Percentiles rank a stretch among this genome's conserved stretches.
phyloP scores from a whole-genome alignment of 2,113 vertebrate species.

The Myotis davidii region DNA sequence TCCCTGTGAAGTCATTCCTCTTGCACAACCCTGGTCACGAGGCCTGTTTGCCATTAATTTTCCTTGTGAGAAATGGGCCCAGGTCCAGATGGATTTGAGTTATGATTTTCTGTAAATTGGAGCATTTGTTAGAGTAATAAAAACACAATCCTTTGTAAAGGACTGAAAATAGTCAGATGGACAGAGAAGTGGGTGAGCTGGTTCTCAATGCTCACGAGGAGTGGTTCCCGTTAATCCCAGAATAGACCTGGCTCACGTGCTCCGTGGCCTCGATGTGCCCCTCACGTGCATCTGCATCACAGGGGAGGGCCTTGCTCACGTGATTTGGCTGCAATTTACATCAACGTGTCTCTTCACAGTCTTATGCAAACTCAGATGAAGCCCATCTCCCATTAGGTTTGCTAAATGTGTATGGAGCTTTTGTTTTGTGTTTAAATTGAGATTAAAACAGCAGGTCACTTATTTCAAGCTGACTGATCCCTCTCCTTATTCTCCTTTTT shows the following conservation, averaged over 20 bases:
- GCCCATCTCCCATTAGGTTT: not conserved
- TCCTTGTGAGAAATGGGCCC: not conserved
- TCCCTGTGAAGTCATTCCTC: not conserved
- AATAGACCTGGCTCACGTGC: not conserved
- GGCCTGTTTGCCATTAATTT: not conserved
- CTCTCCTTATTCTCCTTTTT: rapidly evolving
- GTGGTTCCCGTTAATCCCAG: not conserved
- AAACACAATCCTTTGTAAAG: not conserved
- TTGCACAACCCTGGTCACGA: not conserved
- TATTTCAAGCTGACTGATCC: rapidly evolving
- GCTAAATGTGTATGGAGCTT: rapidly evolving
- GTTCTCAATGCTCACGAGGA: rapidly evolving
- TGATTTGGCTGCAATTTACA: rapidly evolving
- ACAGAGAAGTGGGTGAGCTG: not conserved
- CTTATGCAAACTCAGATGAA: rapidly evolving
- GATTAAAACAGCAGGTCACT: not conserved
- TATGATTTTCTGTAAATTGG: not conserved
- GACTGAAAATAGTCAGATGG: not conserved
- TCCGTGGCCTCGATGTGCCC: rapidly evolving
- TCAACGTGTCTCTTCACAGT: rapidly evolving
- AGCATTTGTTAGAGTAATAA: not conserved
- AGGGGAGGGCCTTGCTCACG: rapidly evolving
- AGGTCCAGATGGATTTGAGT: not conserved
- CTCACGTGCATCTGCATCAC: rapidly evolving
- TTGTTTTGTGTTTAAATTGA: not conserved